Base-by-base conservation (phyloP, 2,888 invertebrate genomes). In the Athalia circularis region DNA sequence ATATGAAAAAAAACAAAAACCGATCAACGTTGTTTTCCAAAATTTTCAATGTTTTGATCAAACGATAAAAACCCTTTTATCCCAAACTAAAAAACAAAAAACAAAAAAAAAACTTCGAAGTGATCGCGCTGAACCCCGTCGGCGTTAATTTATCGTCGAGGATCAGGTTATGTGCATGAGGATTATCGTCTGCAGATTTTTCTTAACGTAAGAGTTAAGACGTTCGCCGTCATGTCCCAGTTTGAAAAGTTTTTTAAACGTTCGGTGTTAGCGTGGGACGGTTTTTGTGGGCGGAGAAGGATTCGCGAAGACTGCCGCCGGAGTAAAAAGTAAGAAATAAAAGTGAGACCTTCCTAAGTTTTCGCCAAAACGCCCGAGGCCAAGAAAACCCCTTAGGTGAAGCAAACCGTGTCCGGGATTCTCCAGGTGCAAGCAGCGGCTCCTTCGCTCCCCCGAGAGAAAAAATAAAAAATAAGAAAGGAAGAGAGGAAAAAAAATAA, bases 201-300 rank as follows among this genome's bases (percentile, higher is more conserved):
- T 54, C 54, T 11, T 43, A 29, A 52, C 15, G 29, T 54, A 54
- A 68, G 50, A 13, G 13, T 15, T 11, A 7, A 15, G 8, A 59
- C 13, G 7, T 15, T 13, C 61, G 61, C 1, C 29, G 29, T 29
- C 11, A 54, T 68, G 50, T 68, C 68, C 68, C 68, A 68, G n/a
- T 68, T 68, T 54, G n/a, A 29, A 54, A 68, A 68, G 29, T 68
- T 68, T 29, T 68, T 68, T 59, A 52, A 52, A 68, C 68, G 43
- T n/a, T 5, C 43, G 43, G 50, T 29, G 67, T 7, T n/a, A 50
- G 29, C 29, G 29, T 29, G 15, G 48, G 45, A 64, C 43, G 45
- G 45, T 64, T 64, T 29, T 45, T 45, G 11, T 64, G 45, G 11
- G 45, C 64, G 15, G 11, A 64, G n/a, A n/a, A 64, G 11, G 43